A percentile compares a stretch with the other conserved stretches of the same genome.
Conservation (phyloP, 2,797 vertebrate species). For the Sebastes variabilis region DNA sequence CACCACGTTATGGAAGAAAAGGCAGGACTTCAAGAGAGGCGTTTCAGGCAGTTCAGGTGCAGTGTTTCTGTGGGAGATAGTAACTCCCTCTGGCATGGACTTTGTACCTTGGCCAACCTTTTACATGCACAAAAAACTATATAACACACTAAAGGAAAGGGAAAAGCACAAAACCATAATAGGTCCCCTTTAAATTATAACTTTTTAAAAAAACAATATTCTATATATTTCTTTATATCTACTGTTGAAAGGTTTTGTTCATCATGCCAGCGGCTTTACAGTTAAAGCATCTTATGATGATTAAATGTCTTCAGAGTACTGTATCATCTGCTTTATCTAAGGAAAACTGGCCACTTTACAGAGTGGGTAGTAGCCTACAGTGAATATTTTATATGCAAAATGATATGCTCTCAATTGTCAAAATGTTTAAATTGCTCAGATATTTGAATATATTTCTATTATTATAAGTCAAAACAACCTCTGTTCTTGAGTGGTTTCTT, state of each 20-base stretch:
- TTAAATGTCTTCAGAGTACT: not conserved
- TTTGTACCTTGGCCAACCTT: too few species aligned
- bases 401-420: not conserved
- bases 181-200: too few species aligned
- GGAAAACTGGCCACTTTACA: too few species aligned
- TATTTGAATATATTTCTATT: not conserved
- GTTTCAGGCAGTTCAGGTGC: too few species aligned
- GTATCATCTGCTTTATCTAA: not conserved
- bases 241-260: not conserved
- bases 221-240: not conserved
- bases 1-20: too few species aligned
- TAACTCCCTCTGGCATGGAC: too few species aligned
- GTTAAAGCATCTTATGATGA: not conserved
- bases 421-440: not conserved
- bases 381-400: not conserved
- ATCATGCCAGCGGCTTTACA: not conserved
- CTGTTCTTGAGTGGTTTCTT: not conserved
- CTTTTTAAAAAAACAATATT: not conserved
- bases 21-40: too few species aligned
- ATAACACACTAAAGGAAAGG: too few species aligned
- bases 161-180: too few species aligned
- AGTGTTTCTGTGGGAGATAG: too few species aligned
- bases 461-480: not conserved
- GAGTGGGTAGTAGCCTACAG: not conserved
- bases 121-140: too few species aligned